Base-by-base conservation (phyloP, 2,797 vertebrate genomes). In the Natrix natrix region DNA sequence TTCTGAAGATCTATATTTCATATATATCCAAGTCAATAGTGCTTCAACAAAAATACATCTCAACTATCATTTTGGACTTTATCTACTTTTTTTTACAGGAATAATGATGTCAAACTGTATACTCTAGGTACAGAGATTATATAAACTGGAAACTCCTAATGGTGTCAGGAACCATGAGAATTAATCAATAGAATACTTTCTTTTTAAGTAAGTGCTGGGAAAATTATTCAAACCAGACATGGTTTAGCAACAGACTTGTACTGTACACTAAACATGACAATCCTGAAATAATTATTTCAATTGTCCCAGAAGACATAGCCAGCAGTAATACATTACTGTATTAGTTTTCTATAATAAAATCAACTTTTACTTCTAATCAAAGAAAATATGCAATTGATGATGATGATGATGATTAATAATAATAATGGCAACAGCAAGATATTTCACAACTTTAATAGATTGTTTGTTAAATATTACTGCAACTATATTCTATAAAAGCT, bases 111-210 rank as follows among this genome's bases (percentile, higher is more conserved):
- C 61, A 93, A 86, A 22, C 61, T 22, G 22, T 89, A 4, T 22
- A 88, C 28, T 54, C 28, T 3, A 3, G 87, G 20, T 14, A 89
- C 0, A 28, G 93, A 24, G 22, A 10, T 11, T 54, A 87, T 91
- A 92, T 94, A n/a, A 22, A 8, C 20, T 66, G 60, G 63, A 94
- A 94, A 91, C 60, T 24, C 20, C 24, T 66, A 86, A 56, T 24
- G 22, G n/a, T 20, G 94, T n/a, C 37, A 92, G 48, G 43, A 92
- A n/a, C 86, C 91, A 91, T 14, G 1, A 86, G 89, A 92, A 87
- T 91, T 89, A 91, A 91, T 54, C 57, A 86, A 88, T 78, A 22
- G 55, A 93, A 16, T 26, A 83, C 11, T 37, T 32, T 17, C 7
- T 55, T 89, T 83, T 87, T 7, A 91, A 60, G 61, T 60, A 94